These are phyloP conservation scores for Miniopterus natalensis DNA, from an alignment of 2,113 vertebrate species.

Conservation along the genomic window DNA sequence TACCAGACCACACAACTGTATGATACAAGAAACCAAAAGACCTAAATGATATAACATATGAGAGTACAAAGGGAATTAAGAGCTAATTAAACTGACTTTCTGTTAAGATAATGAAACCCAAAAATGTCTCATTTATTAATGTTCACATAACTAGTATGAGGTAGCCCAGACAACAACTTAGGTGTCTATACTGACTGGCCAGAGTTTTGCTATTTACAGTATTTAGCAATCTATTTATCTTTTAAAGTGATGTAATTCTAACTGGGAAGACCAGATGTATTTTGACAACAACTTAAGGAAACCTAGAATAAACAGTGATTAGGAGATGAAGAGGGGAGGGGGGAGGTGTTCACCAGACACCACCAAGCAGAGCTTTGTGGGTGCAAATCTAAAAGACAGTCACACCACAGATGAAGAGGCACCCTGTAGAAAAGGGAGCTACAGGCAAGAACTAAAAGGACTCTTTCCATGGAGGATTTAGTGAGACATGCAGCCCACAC, in stretches of 20 bases:
- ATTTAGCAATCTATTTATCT: neutral
- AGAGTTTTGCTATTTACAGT: neutral
- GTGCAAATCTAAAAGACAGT: neutral
- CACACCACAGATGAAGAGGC: neutral
- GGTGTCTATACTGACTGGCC: neutral
- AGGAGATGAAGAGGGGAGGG: neutral
- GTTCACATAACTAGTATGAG: neutral
- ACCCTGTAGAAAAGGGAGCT: neutral
- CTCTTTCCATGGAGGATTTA: neutral
- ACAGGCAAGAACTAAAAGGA: neutral
- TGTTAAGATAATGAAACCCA: neutral
- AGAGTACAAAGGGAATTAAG: neutral
- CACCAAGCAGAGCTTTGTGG: fast-evolving
- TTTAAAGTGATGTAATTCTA: neutral
- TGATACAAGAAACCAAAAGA: neutral
- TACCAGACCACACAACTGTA: neutral
- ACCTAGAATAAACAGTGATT: neutral
- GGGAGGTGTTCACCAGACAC: neutral
- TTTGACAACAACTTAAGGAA: neutral
- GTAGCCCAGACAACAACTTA: neutral
- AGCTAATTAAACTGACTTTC: neutral
- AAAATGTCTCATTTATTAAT: neutral
- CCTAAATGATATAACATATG: neutral
- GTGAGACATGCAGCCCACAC: neutral
- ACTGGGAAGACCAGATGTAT: neutral